These are phyloP conservation scores for Epizoanthus scotinus DNA, from an alignment of 92 coral and sea anemone species.

Conservation along the genomic window DNA sequence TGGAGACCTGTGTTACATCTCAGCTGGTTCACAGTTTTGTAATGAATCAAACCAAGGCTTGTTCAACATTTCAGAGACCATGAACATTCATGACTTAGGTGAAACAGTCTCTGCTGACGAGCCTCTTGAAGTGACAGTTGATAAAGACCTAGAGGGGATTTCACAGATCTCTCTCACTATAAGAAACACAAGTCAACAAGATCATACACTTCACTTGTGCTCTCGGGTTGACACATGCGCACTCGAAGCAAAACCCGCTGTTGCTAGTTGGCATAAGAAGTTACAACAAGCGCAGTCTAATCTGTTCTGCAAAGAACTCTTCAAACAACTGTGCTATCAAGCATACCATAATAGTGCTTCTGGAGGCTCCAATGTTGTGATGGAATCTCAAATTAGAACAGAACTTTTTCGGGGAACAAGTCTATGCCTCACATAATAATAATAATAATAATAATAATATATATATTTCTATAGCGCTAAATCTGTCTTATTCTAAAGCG, in stretches of 20 bases:
- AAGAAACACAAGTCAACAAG: constrained; percentile 49
- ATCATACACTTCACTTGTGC: constrained; percentile 30
- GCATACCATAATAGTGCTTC: constrained; percentile 78
- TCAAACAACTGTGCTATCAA: constrained; percentile 87
- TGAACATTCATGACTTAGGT: constrained; percentile 49
- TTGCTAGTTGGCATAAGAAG: constrained; percentile 71
- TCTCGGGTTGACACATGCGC: constrained; percentile 11
- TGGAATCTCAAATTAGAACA: constrained; percentile 83
- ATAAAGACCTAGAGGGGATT: constrained; percentile 79
- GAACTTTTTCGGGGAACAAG: constrained; percentile 94
- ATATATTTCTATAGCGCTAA: too few species aligned
- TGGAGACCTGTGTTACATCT: background rate
- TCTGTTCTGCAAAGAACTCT: constrained; percentile 89
- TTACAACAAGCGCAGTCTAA: constrained; percentile 82
- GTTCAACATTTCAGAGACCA: constrained; percentile 87
- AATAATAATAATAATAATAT: too few species aligned
- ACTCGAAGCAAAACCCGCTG: background rate
- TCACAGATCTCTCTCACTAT: constrained; percentile 74
- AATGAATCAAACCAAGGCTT: constrained; percentile 72
- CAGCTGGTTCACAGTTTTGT: constrained; percentile 53
- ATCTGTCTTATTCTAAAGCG: too few species aligned
- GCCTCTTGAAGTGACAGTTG: constrained; percentile 82
- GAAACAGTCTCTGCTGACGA: constrained; percentile 43
- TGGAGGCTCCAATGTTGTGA: constrained; percentile 66
- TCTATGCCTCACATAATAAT: constrained; percentile 80